phyloP scores from a whole-genome alignment of 2,797 vertebrate genomes.

The Aphelocoma californica region DNA sequence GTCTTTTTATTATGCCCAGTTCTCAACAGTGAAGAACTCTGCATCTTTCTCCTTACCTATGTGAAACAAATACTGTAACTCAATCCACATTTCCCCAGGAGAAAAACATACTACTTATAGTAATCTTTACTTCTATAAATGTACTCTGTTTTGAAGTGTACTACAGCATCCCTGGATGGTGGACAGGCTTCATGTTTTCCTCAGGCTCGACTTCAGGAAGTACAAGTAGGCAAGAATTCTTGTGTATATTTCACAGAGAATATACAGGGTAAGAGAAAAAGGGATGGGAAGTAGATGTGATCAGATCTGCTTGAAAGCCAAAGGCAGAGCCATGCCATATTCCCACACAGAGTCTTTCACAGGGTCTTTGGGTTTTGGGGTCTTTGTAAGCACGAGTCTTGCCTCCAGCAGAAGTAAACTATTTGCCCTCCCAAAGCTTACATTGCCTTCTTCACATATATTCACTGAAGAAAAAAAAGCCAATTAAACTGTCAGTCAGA shows the following conservation, averaged over 20 bases:
- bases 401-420: neutral
- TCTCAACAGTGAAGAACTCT: neutral
- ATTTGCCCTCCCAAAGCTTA: neutral
- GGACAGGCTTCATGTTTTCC: neutral
- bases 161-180: neutral
- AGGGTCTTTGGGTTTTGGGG: neutral
- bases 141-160: neutral
- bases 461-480: neutral
- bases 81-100: neutral
- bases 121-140: neutral
- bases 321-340: neutral
- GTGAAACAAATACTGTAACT: neutral
- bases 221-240: neutral
- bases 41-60: neutral
- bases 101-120: neutral
- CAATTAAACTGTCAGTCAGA: neutral
- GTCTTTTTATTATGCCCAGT: neutral
- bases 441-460: neutral
- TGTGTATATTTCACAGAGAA: neutral
- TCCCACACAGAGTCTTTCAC: neutral
- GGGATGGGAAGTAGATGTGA: neutral
- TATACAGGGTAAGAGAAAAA: neutral
- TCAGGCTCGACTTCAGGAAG: neutral
- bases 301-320: neutral
- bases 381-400: neutral